phyloP scores from a whole-genome alignment of 2,888 invertebrate genomes.

The Lochmaea capreae region DNA sequence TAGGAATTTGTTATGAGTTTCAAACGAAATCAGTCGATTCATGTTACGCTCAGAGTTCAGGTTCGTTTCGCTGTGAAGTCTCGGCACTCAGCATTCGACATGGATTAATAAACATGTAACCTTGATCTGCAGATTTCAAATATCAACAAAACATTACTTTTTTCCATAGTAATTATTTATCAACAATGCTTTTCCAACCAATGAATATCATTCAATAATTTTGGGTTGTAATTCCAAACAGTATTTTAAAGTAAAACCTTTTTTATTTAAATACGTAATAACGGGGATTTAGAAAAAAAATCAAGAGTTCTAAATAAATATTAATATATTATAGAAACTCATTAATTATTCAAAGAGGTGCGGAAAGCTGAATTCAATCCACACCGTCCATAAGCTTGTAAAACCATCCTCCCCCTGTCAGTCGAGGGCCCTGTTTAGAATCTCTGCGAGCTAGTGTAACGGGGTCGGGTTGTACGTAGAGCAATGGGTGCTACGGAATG shows the following conservation, averaged over 20 bases:
- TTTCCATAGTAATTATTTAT: background rate
- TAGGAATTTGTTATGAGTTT: constrained; percentile 57
- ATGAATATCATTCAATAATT: too few relatives aligned
- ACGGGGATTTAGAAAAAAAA: too few relatives aligned
- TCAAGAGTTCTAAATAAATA: too few relatives aligned
- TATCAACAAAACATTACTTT: constrained; percentile 30
- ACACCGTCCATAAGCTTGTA: constrained; percentile 45
- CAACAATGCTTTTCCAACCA: too few relatives aligned
- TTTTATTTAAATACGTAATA: too few relatives aligned
- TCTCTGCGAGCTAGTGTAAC: constrained; percentile 39
- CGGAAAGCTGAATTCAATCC: constrained; percentile 44
- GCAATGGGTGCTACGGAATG: constrained; percentile 40
- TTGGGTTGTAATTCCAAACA: too few relatives aligned
- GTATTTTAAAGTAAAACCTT: too few relatives aligned
- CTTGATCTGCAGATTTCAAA: constrained; percentile 46
- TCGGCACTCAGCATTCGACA: constrained; percentile 40
- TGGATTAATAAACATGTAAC: constrained; percentile 53
- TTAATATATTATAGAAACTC: constrained; percentile 18
- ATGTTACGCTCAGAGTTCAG: constrained; percentile 50
- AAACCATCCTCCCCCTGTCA: constrained; percentile 34
- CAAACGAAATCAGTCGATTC: constrained; percentile 59
- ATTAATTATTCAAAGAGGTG: constrained; percentile 48
- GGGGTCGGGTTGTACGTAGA: constrained; percentile 34
- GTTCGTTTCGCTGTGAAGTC: constrained; percentile 36
- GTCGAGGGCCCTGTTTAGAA: constrained; percentile 50